phyloP scores from a whole-genome alignment of 2,888 invertebrate genomes.

The Drosophila mercatorum region DNA sequence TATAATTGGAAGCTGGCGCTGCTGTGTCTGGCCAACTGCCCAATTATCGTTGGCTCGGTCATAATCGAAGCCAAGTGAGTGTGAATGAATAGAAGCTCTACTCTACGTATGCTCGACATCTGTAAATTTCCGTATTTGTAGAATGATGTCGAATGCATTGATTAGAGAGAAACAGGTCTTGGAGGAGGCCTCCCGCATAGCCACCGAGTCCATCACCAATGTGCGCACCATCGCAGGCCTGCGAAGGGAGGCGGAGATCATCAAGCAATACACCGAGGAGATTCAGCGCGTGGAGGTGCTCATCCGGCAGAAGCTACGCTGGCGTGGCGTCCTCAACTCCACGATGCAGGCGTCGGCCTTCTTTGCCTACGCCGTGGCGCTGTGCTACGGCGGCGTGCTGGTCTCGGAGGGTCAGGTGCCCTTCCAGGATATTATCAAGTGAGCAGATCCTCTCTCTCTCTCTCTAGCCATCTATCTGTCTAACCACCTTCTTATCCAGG shows the following conservation, averaged over 20 bases:
- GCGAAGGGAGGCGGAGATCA: slow-evolving; percentile 87
- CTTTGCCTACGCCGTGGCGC: slow-evolving; percentile 89
- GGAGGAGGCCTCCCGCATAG: slow-evolving; percentile 89
- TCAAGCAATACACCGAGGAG: slow-evolving; percentile 87
- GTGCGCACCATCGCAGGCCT: slow-evolving; percentile 90
- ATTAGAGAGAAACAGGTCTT: slow-evolving; percentile 87
- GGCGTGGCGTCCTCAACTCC: slow-evolving; percentile 89
- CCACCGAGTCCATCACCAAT: slow-evolving; percentile 90
- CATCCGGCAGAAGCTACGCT: slow-evolving; percentile 86
- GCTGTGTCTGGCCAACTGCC: slow-evolving; percentile 88
- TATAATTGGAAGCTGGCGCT: slow-evolving; percentile 90
- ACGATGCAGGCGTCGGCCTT: slow-evolving; percentile 90
- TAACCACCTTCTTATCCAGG: slow-evolving; percentile 80
- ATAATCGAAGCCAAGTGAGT: slow-evolving; percentile 87
- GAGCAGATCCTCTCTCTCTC: not conserved
- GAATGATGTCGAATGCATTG: slow-evolving; percentile 87
- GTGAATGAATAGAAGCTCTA: slow-evolving; percentile 1
- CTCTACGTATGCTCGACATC: not conserved
- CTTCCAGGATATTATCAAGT: slow-evolving; percentile 90
- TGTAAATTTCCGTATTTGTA: slow-evolving; percentile 25
- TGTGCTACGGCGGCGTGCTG: slow-evolving; percentile 90
- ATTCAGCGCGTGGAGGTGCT: slow-evolving; percentile 85
- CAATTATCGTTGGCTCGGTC: slow-evolving; percentile 89
- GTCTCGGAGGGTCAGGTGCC: slow-evolving; percentile 87
- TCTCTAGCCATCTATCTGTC: no score